These are phyloP conservation scores for Cynaeus angustus DNA, from an alignment of 2,888 invertebrate genomes.

Conservation along the genomic window DNA sequence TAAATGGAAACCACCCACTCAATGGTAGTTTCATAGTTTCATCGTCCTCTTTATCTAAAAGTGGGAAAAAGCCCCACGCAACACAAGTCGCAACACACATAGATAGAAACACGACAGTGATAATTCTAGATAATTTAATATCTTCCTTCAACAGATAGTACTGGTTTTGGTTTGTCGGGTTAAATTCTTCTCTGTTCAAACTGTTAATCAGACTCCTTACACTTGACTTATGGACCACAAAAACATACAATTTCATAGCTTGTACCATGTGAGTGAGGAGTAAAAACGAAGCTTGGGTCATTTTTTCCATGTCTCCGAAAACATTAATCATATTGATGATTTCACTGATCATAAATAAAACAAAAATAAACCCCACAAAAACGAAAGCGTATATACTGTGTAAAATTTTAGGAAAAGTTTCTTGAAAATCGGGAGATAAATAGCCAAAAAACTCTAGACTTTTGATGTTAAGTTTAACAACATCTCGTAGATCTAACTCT, in stretches of 20 bases:
- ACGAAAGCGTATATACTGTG: constrained; percentile 34
- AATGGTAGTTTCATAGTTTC: constrained; percentile 57
- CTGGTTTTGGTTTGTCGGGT: constrained; percentile 59
- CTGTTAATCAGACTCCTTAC: constrained; percentile 50
- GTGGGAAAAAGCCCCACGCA: constrained; percentile 66
- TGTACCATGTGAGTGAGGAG: constrained; percentile 61
- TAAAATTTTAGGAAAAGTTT: background rate
- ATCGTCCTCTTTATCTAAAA: constrained; percentile 57
- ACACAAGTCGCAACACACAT: constrained; percentile 60
- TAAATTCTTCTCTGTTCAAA: constrained; percentile 57
- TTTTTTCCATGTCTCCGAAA: constrained; percentile 65
- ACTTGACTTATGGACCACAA: constrained; percentile 45
- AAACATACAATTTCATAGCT: constrained; percentile 46
- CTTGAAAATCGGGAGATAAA: constrained; percentile 34
- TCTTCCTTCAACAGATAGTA: constrained; percentile 54
- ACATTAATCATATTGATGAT: constrained; percentile 71
- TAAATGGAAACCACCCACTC: constrained; percentile 72
- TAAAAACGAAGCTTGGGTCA: constrained; percentile 61
- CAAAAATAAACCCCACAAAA: constrained; percentile 60
- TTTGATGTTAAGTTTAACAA: constrained; percentile 26
- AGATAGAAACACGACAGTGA: constrained; percentile 58
- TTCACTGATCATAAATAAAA: constrained; percentile 72
- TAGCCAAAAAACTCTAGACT: constrained; percentile 36
- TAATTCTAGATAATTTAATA: constrained; percentile 56
- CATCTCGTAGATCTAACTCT: constrained; percentile 29